Percentiles rank a stretch among this genome's conserved stretches.
phyloP scores from a whole-genome alignment of 2,797 vertebrate genomes.

The Darevskia mixta region DNA sequence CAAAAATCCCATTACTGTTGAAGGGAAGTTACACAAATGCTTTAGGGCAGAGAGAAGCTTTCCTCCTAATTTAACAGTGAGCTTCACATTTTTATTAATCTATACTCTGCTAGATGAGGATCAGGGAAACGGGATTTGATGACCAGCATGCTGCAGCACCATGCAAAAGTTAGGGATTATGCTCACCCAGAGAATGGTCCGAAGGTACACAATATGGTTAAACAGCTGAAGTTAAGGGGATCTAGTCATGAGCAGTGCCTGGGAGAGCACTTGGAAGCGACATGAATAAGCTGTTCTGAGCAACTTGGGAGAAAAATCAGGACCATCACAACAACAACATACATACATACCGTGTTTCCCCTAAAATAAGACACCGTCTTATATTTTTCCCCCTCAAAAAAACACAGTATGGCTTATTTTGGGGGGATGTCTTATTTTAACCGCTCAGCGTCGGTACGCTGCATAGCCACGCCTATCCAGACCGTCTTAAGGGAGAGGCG shows the following conservation, averaged over 20 bases:
- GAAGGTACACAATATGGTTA: neutral
- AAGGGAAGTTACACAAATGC: neutral
- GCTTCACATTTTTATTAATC: conserved; percentile 19
- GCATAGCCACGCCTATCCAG: too few species aligned
- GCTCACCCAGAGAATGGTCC: neutral
- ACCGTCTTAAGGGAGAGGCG: too few species aligned
- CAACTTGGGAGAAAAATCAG: neutral
- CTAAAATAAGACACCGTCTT: too few species aligned
- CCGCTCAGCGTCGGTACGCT: too few species aligned
- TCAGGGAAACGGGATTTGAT: conserved; percentile 9
- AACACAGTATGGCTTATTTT: too few species aligned
- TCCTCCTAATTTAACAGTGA: conserved; percentile 33
- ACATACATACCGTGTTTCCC: neutral
- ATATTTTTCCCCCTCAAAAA: too few species aligned
- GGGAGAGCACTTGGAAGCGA: neutral
- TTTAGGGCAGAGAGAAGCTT: conserved; percentile 6
- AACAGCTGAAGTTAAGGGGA: neutral
- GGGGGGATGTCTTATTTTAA: too few species aligned
- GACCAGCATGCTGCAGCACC: neutral
- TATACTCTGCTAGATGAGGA: neutral
- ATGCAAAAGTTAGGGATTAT: neutral
- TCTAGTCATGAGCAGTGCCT: neutral
- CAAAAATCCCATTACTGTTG: conserved; percentile 34
- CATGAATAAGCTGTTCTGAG: neutral
- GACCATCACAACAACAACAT: too few species aligned